Evolutionary conservation across 64 coral and sea anemone genomes (phyloP).

Genomic region (Platygyra sinensis): DNA sequence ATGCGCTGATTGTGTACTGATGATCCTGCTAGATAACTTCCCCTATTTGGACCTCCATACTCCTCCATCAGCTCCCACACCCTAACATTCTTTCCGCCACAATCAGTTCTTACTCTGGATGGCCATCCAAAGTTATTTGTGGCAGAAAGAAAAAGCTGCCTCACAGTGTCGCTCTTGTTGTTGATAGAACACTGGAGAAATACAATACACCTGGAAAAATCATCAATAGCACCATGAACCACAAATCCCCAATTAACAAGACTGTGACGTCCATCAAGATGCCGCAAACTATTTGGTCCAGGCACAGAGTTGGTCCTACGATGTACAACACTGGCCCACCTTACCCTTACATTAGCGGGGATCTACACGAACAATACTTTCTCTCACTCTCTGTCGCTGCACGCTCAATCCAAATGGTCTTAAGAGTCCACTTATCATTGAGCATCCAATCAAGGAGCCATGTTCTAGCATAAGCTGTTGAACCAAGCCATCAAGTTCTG

Average conservation of each 20-base stretch:
- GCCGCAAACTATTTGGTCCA: slow-evolving; percentile 34
- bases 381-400: slow-evolving; percentile 43
- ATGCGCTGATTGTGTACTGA: slow-evolving; percentile 63
- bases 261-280: slow-evolving; percentile 50
- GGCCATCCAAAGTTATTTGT: slow-evolving; percentile 29
- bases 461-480: slow-evolving; percentile 32
- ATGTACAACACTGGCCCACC: neutral
- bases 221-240: slow-evolving; percentile 49
- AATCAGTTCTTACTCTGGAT: slow-evolving; percentile 27
- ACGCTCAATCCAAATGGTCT: slow-evolving; percentile 46
- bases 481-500: neutral
- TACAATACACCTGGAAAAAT: slow-evolving; percentile 20
- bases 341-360: slow-evolving; percentile 34
- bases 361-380: slow-evolving; percentile 60
- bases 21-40: slow-evolving; percentile 28
- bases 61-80: slow-evolving; percentile 49
- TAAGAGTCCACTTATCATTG: slow-evolving; percentile 46
- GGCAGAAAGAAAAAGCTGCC: neutral
- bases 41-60: neutral
- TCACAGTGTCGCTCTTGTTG: slow-evolving; percentile 2
- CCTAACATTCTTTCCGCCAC: slow-evolving; percentile 44
- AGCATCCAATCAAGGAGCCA: slow-evolving; percentile 51
- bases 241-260: slow-evolving; percentile 58
- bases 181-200: neutral
- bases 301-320: neutral